These are phyloP conservation scores for Paracanthobrama guichenoti DNA, from an alignment of 2,113 vertebrate species.

Conservation along the genomic window DNA sequence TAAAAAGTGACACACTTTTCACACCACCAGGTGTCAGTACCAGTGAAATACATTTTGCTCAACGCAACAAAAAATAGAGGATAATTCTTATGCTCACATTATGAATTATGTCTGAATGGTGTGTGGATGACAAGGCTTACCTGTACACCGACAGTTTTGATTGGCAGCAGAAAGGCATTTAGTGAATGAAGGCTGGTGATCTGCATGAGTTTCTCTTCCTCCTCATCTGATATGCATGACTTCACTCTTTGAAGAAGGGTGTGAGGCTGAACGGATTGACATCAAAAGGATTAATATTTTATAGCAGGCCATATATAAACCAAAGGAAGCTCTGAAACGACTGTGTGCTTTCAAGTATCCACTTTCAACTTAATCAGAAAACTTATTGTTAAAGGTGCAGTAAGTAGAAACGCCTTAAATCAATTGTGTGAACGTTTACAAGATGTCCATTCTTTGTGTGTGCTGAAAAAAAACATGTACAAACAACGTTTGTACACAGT, in stretches of 20 bases:
- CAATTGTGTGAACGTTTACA: no score
- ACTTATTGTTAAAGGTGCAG: neutral
- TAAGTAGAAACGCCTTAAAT: no score
- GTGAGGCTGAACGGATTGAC: conserved; percentile 81
- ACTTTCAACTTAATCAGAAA: conserved; percentile 17
- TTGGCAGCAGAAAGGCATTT: conserved; percentile 97
- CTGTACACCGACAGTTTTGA: conserved; percentile 99
- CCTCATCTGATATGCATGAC: conserved; percentile 93
- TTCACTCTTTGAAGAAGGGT: conserved; percentile 94
- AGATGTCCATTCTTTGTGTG: no score
- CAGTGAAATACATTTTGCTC: neutral
- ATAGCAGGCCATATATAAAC: neutral
- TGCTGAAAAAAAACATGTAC: no score
- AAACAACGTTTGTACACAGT: no score
- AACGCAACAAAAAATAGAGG: neutral
- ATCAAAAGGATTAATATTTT: conserved; percentile 18
- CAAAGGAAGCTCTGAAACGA: neutral
- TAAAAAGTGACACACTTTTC: neutral
- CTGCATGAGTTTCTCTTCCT: conserved; percentile 97
- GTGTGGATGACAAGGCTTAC: conserved; percentile 64
- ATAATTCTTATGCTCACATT: neutral
- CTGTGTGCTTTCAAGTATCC: conserved; percentile 1
- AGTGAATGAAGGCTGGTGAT: conserved; percentile 98
- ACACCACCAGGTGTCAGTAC: neutral
- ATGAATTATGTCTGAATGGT: neutral